Evolutionary conservation across 2,113 vertebrate genomes (phyloP), one percentile per base, ranked within the genome.

Genomic region (Barbus barbus): DNA sequence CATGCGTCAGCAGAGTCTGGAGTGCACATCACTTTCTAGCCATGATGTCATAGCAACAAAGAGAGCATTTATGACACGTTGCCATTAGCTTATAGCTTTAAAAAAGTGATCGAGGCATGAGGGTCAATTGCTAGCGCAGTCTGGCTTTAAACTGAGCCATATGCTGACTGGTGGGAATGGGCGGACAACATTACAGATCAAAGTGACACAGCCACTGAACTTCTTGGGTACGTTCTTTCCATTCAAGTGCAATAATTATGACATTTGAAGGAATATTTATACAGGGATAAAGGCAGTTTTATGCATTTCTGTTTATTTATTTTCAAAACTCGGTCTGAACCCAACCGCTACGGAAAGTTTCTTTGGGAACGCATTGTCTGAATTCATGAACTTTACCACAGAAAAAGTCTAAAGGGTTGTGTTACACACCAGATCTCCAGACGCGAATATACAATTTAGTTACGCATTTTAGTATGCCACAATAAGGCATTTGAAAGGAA

Each of bases 291-390:
- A 92, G 91, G 90, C 89, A 86, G 91, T 87, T 93, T 94, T 93
- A 92, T 93, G 86, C 90, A 90, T 89, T 89, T 92, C 90, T 94
- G 93, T 94, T 94, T 93, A 94, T 94, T 94, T 94, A 92, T 94
- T 93, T 92, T 88, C 89, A 86, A 88, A 69, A 84, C 51, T 69
- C 51, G 78, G 56, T 38, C 79, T 56, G 61, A 20, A 33, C 69
- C 71, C 16, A 83, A 81, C 83, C 82, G 26, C 56, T 28, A 72
- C 24, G 78, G 81, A 82, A 77, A 44, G 60, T 77, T 85, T 73
- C 77, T 53, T 28, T 26, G 80, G 58, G 75, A 71, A 74, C 38
- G 44, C 33, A 14, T 78, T 80, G 81, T 83, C 38, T 65, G 44
- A 75, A 85, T 13, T 63, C 65, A 9, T 58, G 60, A 81, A 82